phyloP scores from a whole-genome alignment of 1,140 invertebrate genomes.

The Drosophila obscura region DNA sequence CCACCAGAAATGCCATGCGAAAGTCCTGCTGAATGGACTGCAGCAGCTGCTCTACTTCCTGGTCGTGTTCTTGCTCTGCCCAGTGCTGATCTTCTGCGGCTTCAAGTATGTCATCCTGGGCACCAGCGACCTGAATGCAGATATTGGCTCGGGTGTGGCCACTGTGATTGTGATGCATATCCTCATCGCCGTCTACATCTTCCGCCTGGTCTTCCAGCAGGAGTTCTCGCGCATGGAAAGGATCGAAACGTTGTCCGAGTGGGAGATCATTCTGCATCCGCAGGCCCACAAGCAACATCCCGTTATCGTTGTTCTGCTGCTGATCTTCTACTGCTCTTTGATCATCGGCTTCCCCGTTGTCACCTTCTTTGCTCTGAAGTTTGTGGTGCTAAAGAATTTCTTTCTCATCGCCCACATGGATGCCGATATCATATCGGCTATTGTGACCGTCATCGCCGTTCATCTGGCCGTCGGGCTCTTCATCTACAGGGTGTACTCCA shows the following conservation, averaged over 20 bases:
- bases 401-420: slow-evolving; percentile 29
- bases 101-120: slow-evolving; percentile 23
- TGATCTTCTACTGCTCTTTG: slow-evolving; percentile 34
- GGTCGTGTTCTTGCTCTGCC: slow-evolving; percentile 16
- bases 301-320: slow-evolving; percentile 21
- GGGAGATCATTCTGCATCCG: slow-evolving; percentile 10
- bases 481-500: slow-evolving; percentile 29
- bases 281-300: slow-evolving; percentile 9
- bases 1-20: slow-evolving; percentile 4
- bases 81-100: slow-evolving; percentile 18
- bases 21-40: not conserved
- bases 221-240: slow-evolving; percentile 25
- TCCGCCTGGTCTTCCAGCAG: slow-evolving; percentile 22
- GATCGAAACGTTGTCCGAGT: slow-evolving; percentile 1
- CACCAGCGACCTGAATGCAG: slow-evolving; percentile 18
- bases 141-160: slow-evolving; percentile 34
- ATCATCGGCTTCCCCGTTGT: slow-evolving; percentile 41
- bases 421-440: slow-evolving; percentile 43
- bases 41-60: slow-evolving; percentile 23
- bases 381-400: slow-evolving; percentile 47
- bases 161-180: slow-evolving; percentile 45
- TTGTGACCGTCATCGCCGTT: slow-evolving; percentile 38
- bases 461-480: slow-evolving; percentile 43
- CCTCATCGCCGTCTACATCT: slow-evolving; percentile 28
- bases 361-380: slow-evolving; percentile 49